These are phyloP conservation scores for Meloidogyne floridensis DNA, from an alignment of 1,140 invertebrate genomes.

Conservation along the genomic window DNA sequence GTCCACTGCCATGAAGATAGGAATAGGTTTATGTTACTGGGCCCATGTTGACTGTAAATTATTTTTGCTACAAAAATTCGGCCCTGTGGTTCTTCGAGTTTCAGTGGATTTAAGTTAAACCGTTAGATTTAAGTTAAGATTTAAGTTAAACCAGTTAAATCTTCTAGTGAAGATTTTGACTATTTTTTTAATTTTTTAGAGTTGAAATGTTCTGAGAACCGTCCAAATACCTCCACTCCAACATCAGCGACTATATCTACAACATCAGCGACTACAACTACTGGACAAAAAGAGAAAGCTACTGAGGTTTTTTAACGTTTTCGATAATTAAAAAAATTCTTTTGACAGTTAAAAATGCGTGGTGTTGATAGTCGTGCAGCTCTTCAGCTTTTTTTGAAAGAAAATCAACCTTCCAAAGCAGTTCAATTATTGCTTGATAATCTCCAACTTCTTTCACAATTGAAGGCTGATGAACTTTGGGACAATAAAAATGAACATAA, in stretches of 20 bases:
- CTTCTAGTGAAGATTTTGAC: too few relatives aligned
- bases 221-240: constrained; percentile 69
- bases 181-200: too few relatives aligned
- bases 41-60: too few relatives aligned
- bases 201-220: too few relatives aligned
- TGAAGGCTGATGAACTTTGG: constrained; percentile 46
- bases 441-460: constrained; percentile 70
- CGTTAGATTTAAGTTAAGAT: too few relatives aligned
- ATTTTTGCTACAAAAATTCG: too few relatives aligned
- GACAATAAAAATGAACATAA: constrained; percentile 74
- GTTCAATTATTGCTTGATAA: constrained; percentile 70
- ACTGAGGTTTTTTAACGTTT: constrained; percentile 69
- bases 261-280: constrained; percentile 77
- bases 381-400: constrained; percentile 80
- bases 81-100: too few relatives aligned
- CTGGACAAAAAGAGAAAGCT: constrained; percentile 79
- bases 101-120: too few relatives aligned
- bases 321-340: constrained; percentile 38
- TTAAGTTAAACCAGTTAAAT: too few relatives aligned
- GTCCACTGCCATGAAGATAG: too few relatives aligned
- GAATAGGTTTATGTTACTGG: too few relatives aligned
- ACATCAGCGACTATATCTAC: constrained; percentile 65
- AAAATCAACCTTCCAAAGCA: constrained; percentile 78
- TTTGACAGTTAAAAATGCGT: constrained; percentile 73
- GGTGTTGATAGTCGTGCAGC: constrained; percentile 77